Base-by-base conservation (phyloP, 64 coral and sea anemone species). In the Hydrozoanthus tunicans region DNA sequence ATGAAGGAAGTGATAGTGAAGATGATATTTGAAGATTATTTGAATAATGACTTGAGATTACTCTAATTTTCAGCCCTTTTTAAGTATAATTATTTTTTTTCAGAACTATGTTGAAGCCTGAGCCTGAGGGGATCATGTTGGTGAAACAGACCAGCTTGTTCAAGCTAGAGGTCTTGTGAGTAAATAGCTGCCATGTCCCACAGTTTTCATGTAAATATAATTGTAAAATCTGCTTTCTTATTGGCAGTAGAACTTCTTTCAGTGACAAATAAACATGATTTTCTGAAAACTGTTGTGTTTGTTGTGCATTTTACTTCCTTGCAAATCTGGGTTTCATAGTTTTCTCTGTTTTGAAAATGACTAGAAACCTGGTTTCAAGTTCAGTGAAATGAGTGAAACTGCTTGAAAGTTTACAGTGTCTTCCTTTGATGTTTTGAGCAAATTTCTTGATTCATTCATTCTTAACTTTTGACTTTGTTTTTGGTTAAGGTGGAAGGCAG, bases 11-110 rank as follows among this genome's bases (percentile, higher is more conserved):
- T 59, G 69, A 89, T 3, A 78, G 61, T 3, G 86, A 90, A 26
- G 75, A 63, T 17, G 75, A 78, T 90, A 66, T 89, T 89, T 59
- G 85, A 89, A 89, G 85, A 89, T 5, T 89, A 89, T 64, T 77
- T 89, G 53, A 89, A 77, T 17, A 88, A 73, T 88, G 67, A 88
- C 69, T 89, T 89, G 70, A 89, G 20, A 76, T 51, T 89, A 51
- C 64, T 90, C 59, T 77, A 68, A 76, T 51, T 77, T 76, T 51
- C 78, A 26, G 57, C 23, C 59, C 23, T 80, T 80, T 59, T 26
- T 80, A 80, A 80, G 78, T 61, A 27, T 56, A 7, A 59, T 80
- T 8, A 64, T 90, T 70, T 85, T 24, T 56, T 85, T 85, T 27
- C 82, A 85, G 82, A 85, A 70, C 51, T 85, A 3, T 85, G 65